Percentiles rank a stretch among this genome's conserved stretches.
These are phyloP conservation scores for Eristalinus sepulchralis DNA, from an alignment of 2,888 invertebrate genomes.

Conservation along the genomic window DNA sequence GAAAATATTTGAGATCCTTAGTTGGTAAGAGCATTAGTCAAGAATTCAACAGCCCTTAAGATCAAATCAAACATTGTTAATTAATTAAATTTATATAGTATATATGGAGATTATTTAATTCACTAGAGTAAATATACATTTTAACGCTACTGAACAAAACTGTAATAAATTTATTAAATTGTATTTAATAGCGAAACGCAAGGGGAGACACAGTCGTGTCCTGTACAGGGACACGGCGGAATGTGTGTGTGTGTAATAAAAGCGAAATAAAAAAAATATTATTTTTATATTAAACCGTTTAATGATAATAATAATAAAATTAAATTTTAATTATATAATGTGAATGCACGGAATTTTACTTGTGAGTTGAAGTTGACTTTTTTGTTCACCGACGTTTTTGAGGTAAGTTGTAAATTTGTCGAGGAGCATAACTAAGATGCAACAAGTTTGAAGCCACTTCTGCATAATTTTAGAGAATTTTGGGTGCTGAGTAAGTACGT, in stretches of 20 bases:
- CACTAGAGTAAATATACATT: neutral
- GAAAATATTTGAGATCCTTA: conserved; percentile 5
- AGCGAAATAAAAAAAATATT: conserved; percentile 8
- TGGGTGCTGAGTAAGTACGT: too few species aligned
- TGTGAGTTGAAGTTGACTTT: too few species aligned
- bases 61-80: conserved; percentile 12
- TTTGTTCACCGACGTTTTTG: too few species aligned
- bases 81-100: neutral
- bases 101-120: conserved; percentile 1
- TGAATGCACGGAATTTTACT: neutral
- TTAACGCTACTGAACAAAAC: neutral
- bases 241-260: conserved; percentile 7
- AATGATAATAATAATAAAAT: conserved; percentile 17
- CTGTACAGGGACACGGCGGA: conserved; percentile 8
- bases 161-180: conserved; percentile 10
- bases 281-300: conserved; percentile 51
- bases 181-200: neutral
- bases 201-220: conserved; percentile 9
- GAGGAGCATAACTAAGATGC: too few species aligned
- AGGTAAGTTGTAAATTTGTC: too few species aligned
- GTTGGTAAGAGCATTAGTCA: neutral
- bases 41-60: neutral
- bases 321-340: neutral
- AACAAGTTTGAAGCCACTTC: too few species aligned
- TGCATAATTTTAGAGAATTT: too few species aligned